Base-by-base conservation (phyloP, 2,113 vertebrate genomes). In the Lepisosteus osseus region DNA sequence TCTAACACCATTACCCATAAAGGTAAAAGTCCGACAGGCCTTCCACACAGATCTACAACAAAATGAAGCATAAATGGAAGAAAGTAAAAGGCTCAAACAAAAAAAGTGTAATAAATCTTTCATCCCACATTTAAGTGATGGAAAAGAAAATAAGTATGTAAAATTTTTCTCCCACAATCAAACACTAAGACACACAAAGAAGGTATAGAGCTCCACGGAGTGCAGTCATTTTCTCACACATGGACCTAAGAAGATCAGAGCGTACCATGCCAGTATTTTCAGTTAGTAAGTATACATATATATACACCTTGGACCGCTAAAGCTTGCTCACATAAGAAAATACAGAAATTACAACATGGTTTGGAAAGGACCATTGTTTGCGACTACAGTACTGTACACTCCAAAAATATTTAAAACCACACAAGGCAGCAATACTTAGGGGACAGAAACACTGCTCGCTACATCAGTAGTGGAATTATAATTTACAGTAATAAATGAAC, bases 401-500 rank as follows among this genome's bases (percentile, higher is more conserved):
- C 81, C 85, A 86, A 87, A 87, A 86, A 87, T 86, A 86, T 87
- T 93, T 94, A 90, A 92, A 92, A 94, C 93, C 86, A 93, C 94
- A 89, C 92, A 83, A 93, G 94, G 92, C 90, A 92, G 94, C 95
- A 91, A 92, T 90, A 93, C 89, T 91, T 85, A 86, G 92, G 93
- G 92, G 94, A 93, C 92, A 91, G 92, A 92, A 94, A 96, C 94
- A 94, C 95, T 93, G 95, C 94, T 93, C 87, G 92, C 95, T 96
- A 96, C 93, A 86, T 96, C 93, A 94, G 95, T 96, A 91, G 96
- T 95, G 95, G 95, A 97, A 96, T 97, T 90, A 95, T 94, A 90
- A 95, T 94, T 96, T 99, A 98, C 95, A 97, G 95, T 97, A 96
- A 94, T 94, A 92, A 80, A 95, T 94, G 97, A 96, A 94, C 90